Evolutionary conservation across 2,113 vertebrate species (phyloP).

Genomic region (Eretmochelys imbricata): DNA sequence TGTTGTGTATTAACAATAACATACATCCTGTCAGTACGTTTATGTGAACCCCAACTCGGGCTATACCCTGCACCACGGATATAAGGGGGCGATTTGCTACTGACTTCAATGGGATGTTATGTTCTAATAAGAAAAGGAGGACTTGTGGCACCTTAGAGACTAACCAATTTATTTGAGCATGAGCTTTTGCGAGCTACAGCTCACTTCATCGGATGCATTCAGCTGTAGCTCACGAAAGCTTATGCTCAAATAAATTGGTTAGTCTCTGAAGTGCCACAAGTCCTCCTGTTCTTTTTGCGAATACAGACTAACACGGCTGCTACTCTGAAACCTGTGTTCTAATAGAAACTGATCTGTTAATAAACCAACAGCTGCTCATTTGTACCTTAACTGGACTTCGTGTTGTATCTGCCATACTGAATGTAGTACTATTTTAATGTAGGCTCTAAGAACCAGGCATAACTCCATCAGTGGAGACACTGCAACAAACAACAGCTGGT

Average conservation of each 20-base stretch:
- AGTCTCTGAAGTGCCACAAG: too few species aligned
- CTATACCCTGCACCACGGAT: not conserved
- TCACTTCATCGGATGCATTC: too few species aligned
- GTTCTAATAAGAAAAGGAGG: not conserved
- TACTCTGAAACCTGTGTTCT: not conserved
- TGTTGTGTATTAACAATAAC: not conserved
- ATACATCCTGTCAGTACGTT: not conserved
- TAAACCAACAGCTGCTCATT: not conserved
- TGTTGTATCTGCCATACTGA: not conserved
- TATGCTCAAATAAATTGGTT: too few species aligned
- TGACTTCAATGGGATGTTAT: not conserved
- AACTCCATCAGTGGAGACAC: not conserved
- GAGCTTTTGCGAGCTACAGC: too few species aligned
- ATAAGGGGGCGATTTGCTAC: not conserved
- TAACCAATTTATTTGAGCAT: too few species aligned
- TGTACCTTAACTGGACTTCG: not conserved
- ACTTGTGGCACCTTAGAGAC: too few species aligned
- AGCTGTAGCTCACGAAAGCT: too few species aligned
- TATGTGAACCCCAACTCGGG: not conserved
- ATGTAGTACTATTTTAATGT: not conserved
- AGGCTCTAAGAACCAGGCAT: not conserved
- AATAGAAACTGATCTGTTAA: not conserved
- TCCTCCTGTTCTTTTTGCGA: too few species aligned
- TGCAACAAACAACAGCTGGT: not conserved
- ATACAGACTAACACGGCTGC: too few species aligned